These are phyloP conservation scores for Prionace glauca DNA, from an alignment of 2,797 vertebrate genomes.

Conservation along the genomic window DNA sequence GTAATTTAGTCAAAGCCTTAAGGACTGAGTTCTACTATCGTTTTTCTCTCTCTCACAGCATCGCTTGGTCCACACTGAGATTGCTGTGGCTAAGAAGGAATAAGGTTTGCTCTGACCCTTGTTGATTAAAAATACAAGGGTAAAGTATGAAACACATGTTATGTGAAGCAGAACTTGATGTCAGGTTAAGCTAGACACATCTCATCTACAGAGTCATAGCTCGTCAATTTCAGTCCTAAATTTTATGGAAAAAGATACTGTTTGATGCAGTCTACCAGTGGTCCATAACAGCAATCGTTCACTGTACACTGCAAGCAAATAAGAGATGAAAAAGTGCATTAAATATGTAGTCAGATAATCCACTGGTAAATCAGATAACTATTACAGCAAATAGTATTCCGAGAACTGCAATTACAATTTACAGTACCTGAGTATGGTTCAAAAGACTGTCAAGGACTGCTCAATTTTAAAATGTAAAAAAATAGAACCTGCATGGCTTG, in stretches of 20 bases:
- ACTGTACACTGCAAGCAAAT: constrained; percentile 85
- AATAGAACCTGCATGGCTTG: constrained; percentile 61
- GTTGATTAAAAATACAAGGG: constrained; percentile 59
- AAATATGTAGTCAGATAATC: constrained; percentile 39
- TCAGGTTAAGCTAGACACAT: constrained; percentile 84
- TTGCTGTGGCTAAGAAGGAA: constrained; percentile 12
- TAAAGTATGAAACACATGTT: constrained; percentile 71
- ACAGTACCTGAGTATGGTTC: constrained; percentile 39
- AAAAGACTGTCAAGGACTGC: constrained; percentile 54
- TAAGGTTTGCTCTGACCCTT: constrained; percentile 57
- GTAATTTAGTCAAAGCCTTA: constrained; percentile 13
- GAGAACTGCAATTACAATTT: constrained; percentile 55
- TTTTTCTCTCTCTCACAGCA: background rate
- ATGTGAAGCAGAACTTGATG: constrained; percentile 87
- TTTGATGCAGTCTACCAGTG: constrained; percentile 99
- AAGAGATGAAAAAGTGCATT: constrained; percentile 50
- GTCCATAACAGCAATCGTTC: constrained; percentile 99
- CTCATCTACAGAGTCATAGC: constrained; percentile 77
- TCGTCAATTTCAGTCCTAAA: constrained; percentile 85
- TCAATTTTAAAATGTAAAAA: constrained; percentile 66
- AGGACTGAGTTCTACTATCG: constrained; percentile 3
- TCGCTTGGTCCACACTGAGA: background rate
- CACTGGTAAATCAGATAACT: constrained; percentile 38
- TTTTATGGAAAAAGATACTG: constrained; percentile 99
- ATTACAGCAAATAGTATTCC: constrained; percentile 48